Conservation (phyloP, 1,140 invertebrate genomes). For the Lasaia peninsularis region DNA sequence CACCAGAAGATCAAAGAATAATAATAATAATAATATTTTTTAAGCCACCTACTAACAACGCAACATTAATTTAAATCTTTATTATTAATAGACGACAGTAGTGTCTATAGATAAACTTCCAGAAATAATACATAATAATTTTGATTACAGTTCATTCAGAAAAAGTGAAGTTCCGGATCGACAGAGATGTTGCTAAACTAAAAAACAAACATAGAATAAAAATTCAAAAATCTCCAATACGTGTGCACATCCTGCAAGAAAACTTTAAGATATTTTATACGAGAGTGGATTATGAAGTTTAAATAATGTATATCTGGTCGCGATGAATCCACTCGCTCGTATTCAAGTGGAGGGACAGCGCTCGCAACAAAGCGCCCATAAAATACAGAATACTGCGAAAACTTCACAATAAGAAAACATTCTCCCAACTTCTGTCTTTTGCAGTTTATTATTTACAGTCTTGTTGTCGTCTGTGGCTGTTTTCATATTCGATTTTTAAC, state of each 20-base stretch:
- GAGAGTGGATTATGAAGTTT: conserved; percentile 1
- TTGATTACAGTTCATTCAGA: too few relatives aligned
- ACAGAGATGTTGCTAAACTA: too few relatives aligned
- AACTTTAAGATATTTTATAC: conserved; percentile 7
- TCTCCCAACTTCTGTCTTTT: conserved; percentile 10
- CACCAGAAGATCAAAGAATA: too few relatives aligned
- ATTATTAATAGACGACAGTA: too few relatives aligned
- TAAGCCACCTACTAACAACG: too few relatives aligned
- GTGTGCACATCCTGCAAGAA: neutral
- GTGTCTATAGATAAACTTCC: too few relatives aligned
- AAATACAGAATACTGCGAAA: conserved; percentile 4
- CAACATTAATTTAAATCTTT: too few relatives aligned
- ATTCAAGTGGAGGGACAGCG: neutral
- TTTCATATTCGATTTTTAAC: conserved; percentile 4
- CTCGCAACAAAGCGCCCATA: conserved; percentile 6
- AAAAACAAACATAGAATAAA: too few relatives aligned
- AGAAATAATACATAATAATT: too few relatives aligned
- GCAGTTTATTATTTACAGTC: conserved; percentile 7
- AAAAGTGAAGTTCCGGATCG: too few relatives aligned
- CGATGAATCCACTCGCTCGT: neutral
- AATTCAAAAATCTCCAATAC: neutral
- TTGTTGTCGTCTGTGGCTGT: neutral
- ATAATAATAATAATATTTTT: too few relatives aligned
- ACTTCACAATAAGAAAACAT: conserved; percentile 10
- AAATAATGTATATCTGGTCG: conserved; percentile 2